Evolutionary conservation across 37 sponge, comb jelly and placozoan genomes (phyloP).

Genomic region (Halisarca cf. caerulea): DNA sequence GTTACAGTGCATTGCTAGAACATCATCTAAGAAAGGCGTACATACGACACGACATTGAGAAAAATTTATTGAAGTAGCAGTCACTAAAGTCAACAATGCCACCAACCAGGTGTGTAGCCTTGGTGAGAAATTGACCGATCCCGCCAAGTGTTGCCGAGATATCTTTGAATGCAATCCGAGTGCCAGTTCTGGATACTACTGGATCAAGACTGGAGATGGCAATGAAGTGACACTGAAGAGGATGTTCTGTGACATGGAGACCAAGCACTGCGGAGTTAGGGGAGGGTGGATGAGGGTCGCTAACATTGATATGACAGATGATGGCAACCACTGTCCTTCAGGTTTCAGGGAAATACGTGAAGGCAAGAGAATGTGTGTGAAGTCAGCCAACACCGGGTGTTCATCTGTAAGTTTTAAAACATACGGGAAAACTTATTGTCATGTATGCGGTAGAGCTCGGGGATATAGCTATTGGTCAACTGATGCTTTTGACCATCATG

Average conservation of each 20-base stretch:
- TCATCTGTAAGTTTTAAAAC: background rate
- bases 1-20: no score
- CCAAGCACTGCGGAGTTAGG: background rate
- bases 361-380: background rate
- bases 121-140: no score
- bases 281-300: conserved; percentile 24
- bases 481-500: background rate
- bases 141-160: background rate
- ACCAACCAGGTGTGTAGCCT: no score
- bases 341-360: background rate
- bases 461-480: background rate
- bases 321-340: background rate
- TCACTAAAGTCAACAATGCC: no score
- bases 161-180: background rate
- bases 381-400: no score
- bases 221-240: no score
- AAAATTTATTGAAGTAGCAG: no score
- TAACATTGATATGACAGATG: background rate
- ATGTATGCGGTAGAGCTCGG: conserved; percentile 14
- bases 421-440: background rate
- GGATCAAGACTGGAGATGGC: background rate
- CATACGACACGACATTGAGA: no score
- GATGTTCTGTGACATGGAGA: background rate
- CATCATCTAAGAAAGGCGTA: no score
- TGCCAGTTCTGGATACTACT: background rate